phyloP scores from a whole-genome alignment of 2,113 vertebrate genomes.

The Carassius carassius region DNA sequence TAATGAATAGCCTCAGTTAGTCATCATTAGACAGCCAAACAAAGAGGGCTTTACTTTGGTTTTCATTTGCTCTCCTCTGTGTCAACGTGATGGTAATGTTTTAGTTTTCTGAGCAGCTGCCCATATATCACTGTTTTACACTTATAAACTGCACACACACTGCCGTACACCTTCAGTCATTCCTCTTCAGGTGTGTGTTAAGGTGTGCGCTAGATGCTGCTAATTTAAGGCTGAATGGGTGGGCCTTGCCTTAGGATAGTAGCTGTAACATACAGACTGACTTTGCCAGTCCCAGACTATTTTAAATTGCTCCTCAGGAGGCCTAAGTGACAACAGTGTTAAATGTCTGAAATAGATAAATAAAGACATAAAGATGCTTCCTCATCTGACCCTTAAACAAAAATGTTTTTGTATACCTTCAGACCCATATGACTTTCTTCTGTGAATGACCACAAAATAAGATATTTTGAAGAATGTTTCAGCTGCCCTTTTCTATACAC shows the following conservation, averaged over 20 bases:
- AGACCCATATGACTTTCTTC: neutral
- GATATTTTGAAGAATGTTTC: no score
- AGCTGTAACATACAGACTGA: neutral
- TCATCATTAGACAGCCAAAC: neutral
- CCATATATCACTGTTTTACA: conserved; percentile 29
- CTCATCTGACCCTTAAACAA: neutral
- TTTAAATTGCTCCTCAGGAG: neutral
- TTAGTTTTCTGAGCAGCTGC: conserved; percentile 34
- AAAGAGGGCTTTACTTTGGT: conserved; percentile 15
- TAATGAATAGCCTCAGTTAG: conserved; percentile 43
- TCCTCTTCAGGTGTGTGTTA: conserved; percentile 2
- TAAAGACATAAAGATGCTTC: neutral
- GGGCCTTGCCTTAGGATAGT: conserved; percentile 25
- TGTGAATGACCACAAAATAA: neutral
- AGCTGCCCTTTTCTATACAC: no score
- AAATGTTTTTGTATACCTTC: neutral
- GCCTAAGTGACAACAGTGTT: conserved; percentile 24
- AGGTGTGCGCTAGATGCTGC: neutral
- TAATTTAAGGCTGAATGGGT: conserved; percentile 14
- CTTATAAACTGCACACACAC: conserved; percentile 32
- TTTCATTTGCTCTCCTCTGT: conserved; percentile 19
- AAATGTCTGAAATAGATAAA: conserved; percentile 19
- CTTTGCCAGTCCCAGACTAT: neutral
- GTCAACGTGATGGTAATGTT: neutral
- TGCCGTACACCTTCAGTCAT: conserved; percentile 7